Evolutionary conservation across 2,888 invertebrate species (phyloP).

Genomic region (Pinctada fucata): DNA sequence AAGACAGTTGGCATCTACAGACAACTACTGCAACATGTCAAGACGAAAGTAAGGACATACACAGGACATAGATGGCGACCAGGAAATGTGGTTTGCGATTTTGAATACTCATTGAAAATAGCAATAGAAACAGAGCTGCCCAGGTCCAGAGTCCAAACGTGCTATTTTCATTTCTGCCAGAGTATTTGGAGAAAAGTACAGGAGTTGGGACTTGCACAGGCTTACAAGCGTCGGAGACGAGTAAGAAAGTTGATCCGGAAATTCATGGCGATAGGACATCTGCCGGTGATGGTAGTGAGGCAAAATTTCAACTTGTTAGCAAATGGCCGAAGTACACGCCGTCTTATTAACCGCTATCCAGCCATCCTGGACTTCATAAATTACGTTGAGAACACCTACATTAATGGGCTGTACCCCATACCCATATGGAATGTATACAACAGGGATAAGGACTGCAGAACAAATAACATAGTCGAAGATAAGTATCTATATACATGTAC

Average conservation of each 20-base stretch:
- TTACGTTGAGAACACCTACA: slow-evolving; percentile 17
- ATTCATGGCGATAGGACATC: slow-evolving; percentile 27
- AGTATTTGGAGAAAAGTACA: slow-evolving; percentile 29
- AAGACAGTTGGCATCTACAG: slow-evolving; percentile 27
- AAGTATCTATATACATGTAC: too few species aligned
- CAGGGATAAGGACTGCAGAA: slow-evolving; percentile 25
- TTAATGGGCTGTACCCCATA: slow-evolving; percentile 14
- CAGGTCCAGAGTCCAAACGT: slow-evolving; percentile 1
- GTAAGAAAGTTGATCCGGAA: slow-evolving; percentile 7
- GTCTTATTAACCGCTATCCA: slow-evolving; percentile 17
- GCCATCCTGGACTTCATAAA: slow-evolving; percentile 8
- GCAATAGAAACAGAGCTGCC: slow-evolving; percentile 29
- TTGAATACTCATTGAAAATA: slow-evolving; percentile 17
- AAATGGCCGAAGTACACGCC: background rate
- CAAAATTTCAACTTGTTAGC: slow-evolving; percentile 16
- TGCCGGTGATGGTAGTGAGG: slow-evolving; percentile 19
- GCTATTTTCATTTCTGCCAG: slow-evolving; percentile 32
- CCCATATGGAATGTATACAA: slow-evolving; percentile 27
- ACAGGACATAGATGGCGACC: slow-evolving; percentile 18
- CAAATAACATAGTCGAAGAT: slow-evolving; percentile 36
- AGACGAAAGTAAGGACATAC: slow-evolving; percentile 6
- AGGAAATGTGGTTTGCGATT: slow-evolving; percentile 14
- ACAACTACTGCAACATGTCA: slow-evolving; percentile 15
- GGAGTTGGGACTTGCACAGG: slow-evolving; percentile 8
- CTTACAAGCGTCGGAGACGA: background rate